phyloP scores from a whole-genome alignment of 2,113 vertebrate genomes.

The Danionella cerebrum region DNA sequence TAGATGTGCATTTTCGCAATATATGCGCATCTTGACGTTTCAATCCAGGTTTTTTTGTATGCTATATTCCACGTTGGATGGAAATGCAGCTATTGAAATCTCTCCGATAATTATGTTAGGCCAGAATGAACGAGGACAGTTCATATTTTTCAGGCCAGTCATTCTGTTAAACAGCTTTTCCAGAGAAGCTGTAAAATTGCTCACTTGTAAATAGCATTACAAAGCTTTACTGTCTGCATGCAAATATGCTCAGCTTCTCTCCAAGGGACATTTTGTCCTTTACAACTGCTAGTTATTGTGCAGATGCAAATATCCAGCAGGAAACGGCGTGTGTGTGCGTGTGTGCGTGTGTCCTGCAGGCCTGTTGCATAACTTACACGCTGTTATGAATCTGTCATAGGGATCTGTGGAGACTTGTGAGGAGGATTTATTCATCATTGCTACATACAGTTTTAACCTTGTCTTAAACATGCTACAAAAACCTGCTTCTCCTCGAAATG shows the following conservation, averaged over 20 bases:
- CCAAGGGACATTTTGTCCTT: background rate
- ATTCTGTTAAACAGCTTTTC: background rate
- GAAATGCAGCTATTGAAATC: too few species aligned
- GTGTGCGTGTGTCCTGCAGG: background rate
- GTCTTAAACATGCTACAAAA: too few species aligned
- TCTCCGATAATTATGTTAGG: too few species aligned
- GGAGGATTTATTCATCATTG: background rate
- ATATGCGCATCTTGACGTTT: too few species aligned
- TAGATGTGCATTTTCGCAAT: too few species aligned
- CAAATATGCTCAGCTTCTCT: background rate
- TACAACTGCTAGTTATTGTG: slow-evolving; percentile 8
- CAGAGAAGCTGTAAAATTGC: background rate
- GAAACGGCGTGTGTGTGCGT: slow-evolving; percentile 7
- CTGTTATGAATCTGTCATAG: slow-evolving; percentile 9
- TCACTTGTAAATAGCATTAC: background rate
- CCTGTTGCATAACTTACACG: background rate
- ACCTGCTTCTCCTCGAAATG: slow-evolving; percentile 3
- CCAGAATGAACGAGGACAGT: background rate
- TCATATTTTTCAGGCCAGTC: background rate
- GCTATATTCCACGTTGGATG: too few species aligned
- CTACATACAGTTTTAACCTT: background rate
- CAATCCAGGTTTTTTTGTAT: too few species aligned
- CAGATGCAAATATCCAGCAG: background rate
- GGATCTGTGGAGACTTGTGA: slow-evolving; percentile 22
- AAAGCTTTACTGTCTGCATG: background rate